Percentiles rank a stretch among this genome's conserved stretches.
These are phyloP conservation scores for Calidris pugnax DNA, from an alignment of 2,113 vertebrate genomes.

Conservation along the genomic window DNA sequence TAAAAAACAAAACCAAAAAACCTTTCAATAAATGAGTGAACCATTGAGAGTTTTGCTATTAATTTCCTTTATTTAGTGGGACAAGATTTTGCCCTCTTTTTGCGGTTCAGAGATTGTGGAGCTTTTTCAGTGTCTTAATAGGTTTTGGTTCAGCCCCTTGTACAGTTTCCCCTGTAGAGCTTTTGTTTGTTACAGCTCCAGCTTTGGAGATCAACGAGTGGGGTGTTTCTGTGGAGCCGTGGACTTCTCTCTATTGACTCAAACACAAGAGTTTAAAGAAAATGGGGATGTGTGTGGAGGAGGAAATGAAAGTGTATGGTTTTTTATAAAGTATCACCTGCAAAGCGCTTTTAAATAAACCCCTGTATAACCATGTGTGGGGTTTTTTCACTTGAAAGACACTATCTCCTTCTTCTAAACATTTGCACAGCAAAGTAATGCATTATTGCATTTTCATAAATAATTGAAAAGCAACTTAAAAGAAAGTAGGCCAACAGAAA, in stretches of 20 bases:
- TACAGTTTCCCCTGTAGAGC: neutral
- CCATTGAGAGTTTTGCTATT: neutral
- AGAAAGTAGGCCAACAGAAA: conserved; percentile 72
- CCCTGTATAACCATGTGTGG: neutral
- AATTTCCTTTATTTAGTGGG: neutral
- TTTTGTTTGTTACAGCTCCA: conserved; percentile 23
- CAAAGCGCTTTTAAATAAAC: neutral
- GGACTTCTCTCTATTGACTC: conserved; percentile 2
- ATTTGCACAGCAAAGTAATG: conserved; percentile 72
- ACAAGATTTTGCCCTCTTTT: neutral
- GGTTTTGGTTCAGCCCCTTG: conserved; percentile 5
- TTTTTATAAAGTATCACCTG: conserved; percentile 42
- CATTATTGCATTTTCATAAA: conserved; percentile 78
- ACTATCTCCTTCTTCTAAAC: conserved; percentile 69
- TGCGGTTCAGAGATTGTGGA: neutral
- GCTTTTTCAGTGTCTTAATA: neutral
- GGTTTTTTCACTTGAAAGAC: conserved; percentile 48
- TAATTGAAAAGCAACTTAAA: conserved; percentile 80
- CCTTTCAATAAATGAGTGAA: neutral
- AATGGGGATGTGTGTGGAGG: neutral
- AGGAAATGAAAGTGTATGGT: neutral
- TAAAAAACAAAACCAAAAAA: too few species aligned
- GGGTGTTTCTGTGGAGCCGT: conserved; percentile 22
- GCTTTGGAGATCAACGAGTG: neutral
- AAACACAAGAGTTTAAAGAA: conserved; percentile 4